A percentile compares a stretch with the other conserved stretches of the same genome.
Evolutionary conservation across 2,888 invertebrate species (phyloP).

Genomic region (Aquatica leii): DNA sequence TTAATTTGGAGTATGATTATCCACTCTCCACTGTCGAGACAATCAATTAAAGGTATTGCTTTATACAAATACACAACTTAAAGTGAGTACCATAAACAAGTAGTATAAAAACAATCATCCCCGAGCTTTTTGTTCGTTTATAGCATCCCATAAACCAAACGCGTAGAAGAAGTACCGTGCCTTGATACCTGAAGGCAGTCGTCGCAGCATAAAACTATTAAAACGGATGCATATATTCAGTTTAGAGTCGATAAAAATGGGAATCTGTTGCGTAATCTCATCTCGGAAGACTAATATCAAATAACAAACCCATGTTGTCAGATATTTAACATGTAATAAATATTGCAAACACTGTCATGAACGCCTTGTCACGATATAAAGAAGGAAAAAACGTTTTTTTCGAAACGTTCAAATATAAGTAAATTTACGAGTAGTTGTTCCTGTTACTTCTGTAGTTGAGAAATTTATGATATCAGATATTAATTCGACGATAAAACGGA

Average conservation of each 20-base stretch:
- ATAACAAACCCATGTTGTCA: conserved; percentile 21
- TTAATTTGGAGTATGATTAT: conserved; percentile 3
- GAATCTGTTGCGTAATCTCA: conserved; percentile 27
- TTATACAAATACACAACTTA: conserved; percentile 1
- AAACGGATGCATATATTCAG: conserved; percentile 28
- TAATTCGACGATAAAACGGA: too few relatives aligned
- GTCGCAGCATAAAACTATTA: conserved; percentile 18
- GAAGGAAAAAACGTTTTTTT: background rate
- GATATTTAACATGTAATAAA: conserved; percentile 24
- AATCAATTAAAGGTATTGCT: conserved; percentile 4
- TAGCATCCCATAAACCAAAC: conserved; percentile 9
- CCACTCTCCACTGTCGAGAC: background rate
- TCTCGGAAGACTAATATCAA: conserved; percentile 26
- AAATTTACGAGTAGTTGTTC: background rate
- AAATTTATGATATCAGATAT: background rate
- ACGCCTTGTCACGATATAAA: conserved; percentile 2
- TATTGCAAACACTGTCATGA: conserved; percentile 18
- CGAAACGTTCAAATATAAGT: background rate
- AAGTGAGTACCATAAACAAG: conserved; percentile 11
- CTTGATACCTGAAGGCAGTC: background rate
- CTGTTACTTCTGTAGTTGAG: background rate
- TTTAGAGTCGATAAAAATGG: conserved; percentile 23
- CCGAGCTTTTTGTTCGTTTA: conserved; percentile 11
- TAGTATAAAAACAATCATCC: conserved; percentile 8
- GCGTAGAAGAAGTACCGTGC: conserved; percentile 9